Percentiles rank a stretch among this genome's conserved stretches.
These are phyloP conservation scores for Catajapyx aquilonaris DNA, from an alignment of 1,140 invertebrate genomes.

Conservation along the genomic window DNA sequence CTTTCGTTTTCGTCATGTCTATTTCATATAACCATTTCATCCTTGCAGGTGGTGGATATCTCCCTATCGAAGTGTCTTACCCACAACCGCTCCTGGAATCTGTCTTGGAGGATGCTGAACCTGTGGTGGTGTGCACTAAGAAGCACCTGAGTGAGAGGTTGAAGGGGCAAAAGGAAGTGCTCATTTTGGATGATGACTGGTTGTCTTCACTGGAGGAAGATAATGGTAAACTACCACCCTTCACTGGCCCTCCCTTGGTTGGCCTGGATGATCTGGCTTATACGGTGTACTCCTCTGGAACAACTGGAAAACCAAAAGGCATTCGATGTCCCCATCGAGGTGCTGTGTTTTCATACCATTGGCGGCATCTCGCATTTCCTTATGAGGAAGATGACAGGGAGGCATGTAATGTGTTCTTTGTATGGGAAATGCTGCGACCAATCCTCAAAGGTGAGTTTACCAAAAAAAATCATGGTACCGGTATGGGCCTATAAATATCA, in stretches of 20 bases:
- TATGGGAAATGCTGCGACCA: constrained; percentile 16
- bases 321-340: constrained; percentile 15
- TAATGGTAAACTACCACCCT: constrained; percentile 4
- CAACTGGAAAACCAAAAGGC: constrained; percentile 32
- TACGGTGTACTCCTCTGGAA: constrained; percentile 27
- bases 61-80: constrained; percentile 26
- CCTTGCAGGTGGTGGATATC: constrained; percentile 21
- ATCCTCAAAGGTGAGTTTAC: constrained; percentile 11
- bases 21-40: background rate
- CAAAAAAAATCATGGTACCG: too few species aligned
- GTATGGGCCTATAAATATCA: constrained; percentile 2
- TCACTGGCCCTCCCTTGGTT: background rate
- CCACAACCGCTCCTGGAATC: constrained; percentile 15
- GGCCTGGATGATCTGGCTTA: constrained; percentile 23
- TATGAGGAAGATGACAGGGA: constrained; percentile 13
- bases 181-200: constrained; percentile 11
- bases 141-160: constrained; percentile 4
- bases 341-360: constrained; percentile 14
- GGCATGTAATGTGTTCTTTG: constrained; percentile 16
- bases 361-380: constrained; percentile 14
- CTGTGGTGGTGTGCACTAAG: constrained; percentile 12
- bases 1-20: background rate
- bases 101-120: constrained; percentile 12
- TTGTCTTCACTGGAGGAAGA: constrained; percentile 3
- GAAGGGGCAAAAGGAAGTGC: constrained; percentile 1